Base-by-base conservation (phyloP, 2,113 vertebrate species). In the Silurus asotus region DNA sequence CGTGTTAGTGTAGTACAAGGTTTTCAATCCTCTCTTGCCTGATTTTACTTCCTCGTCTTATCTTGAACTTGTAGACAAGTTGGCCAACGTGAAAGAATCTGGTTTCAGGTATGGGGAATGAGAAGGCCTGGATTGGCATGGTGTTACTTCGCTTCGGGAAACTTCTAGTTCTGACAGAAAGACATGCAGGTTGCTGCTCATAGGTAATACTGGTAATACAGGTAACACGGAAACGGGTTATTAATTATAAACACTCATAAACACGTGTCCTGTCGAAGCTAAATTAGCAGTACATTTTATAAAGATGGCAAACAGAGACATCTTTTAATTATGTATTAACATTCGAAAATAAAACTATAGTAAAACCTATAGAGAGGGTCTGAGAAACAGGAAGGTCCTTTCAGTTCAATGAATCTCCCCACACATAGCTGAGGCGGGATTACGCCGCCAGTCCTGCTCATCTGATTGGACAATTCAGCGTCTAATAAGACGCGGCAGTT, bases 31-130 rank as follows among this genome's bases (percentile, higher is more conserved):
- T 19, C 9, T 53, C 93, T 91, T 93, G 96, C 96, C 95, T 96
- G 90, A 85, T 91, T 64, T 92, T 94, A 90, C 86, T 91, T 87
- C 96, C 95, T 14, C 94, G 94, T 86, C 91, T 94, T 90, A 99
- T 95, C 90, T 94, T 95, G 89, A 98, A 96, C 79, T 96, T 97
- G 92, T 96, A 98, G 64, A 98, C 93, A 0, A 82, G 88, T 69
- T 86, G 14, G 51, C 94, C 95, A 15, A 94, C 94, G n/a, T 93
- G 96, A 88, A 98, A 88, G 78, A 96, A 93, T 17, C 97, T 93
- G 0, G 96, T 97, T 91, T 97, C 96, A 0, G 96, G 94, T 64
- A 95, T 23, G 0, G 95, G 96, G 64, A 93, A 97, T 0, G 91
- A 91, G 84, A 97, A 97, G 0, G 94, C 78, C 77, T 94, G 95